phyloP scores from a whole-genome alignment of 2,797 vertebrate species.

The Aphelocoma californica region DNA sequence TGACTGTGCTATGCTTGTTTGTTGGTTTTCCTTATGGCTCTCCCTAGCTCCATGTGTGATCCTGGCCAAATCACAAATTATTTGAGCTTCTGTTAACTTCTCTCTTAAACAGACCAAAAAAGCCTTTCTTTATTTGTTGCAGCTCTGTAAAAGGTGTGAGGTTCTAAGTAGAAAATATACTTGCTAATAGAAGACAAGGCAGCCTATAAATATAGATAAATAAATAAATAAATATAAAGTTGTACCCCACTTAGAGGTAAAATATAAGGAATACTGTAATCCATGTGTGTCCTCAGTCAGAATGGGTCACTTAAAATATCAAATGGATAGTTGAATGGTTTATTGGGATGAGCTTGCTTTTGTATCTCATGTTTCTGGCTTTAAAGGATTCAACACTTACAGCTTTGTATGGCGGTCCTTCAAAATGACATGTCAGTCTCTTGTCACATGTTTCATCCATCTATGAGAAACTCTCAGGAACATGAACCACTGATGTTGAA shows the following conservation, averaged over 20 bases:
- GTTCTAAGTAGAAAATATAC: not conserved
- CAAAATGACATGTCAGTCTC: not conserved
- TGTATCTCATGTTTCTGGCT: not conserved
- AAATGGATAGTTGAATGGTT: not conserved
- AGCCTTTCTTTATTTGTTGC: not conserved
- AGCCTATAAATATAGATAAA: not conserved
- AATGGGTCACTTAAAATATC: not conserved
- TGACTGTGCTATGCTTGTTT: not conserved
- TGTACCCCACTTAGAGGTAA: not conserved
- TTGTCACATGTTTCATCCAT: not conserved
- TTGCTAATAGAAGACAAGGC: not conserved
- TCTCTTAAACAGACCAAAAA: not conserved
- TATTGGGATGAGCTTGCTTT: not conserved
- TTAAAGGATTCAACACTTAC: not conserved
- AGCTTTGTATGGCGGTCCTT: not conserved
- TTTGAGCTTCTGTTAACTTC: not conserved
- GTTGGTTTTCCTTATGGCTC: not conserved
- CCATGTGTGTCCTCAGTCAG: not conserved
- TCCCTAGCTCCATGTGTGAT: not conserved
- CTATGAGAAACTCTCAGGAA: not conserved
- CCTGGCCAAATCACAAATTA: not conserved
- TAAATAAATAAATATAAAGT: not conserved
- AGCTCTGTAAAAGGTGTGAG: not conserved
- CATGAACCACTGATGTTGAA: not conserved
- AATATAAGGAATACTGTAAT: not conserved